phyloP scores from a whole-genome alignment of 1,140 invertebrate species.

The Drosophila subobscura region DNA sequence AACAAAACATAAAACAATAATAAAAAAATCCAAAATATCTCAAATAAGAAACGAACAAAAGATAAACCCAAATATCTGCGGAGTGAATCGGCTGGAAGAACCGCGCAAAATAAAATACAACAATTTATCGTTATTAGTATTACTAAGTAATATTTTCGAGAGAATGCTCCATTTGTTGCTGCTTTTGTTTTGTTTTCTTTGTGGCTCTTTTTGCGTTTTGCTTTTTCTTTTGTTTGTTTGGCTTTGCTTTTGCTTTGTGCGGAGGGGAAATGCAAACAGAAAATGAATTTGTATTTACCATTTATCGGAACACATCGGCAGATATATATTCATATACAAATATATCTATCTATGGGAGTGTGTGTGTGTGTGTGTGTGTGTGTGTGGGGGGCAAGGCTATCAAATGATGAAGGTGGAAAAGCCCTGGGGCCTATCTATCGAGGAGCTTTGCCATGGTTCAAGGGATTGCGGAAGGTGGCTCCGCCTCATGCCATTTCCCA shows the following conservation, averaged over 20 bases:
- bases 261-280: conserved; percentile 50
- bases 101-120: conserved; percentile 20
- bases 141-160: conserved; percentile 65
- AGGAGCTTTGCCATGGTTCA: no score
- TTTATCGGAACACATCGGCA: conserved; percentile 29
- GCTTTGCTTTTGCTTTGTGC: conserved; percentile 23
- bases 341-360: neutral
- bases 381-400: conserved; percentile 13
- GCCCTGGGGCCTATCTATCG: no score
- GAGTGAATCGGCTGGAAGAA: neutral
- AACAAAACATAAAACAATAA: conserved; percentile 39
- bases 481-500: no score
- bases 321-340: neutral
- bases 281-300: conserved; percentile 59
- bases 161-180: conserved; percentile 13
- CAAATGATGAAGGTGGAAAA: conserved; percentile 21
- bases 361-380: conserved; percentile 3
- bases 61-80: conserved; percentile 1
- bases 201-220: conserved; percentile 17
- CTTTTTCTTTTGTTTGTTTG: conserved; percentile 32
- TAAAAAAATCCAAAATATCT: neutral
- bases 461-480: no score
- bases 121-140: conserved; percentile 67
- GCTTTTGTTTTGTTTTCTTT: conserved; percentile 21
- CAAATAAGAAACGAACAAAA: conserved; percentile 17